phyloP scores from a whole-genome alignment of 1,140 invertebrate genomes.

The Drepana arcuata region DNA sequence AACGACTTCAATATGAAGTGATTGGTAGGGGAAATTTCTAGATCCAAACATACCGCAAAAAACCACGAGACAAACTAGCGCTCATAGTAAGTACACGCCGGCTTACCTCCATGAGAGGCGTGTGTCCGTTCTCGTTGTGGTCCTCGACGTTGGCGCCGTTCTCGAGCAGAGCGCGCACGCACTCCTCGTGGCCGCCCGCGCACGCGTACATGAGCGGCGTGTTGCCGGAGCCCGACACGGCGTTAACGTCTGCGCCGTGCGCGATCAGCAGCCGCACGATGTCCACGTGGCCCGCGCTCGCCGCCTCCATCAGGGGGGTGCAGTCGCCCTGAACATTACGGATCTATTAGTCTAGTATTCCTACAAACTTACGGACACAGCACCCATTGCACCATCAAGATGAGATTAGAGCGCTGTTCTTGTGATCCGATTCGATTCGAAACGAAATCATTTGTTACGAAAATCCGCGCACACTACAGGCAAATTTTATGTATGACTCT shows the following conservation, averaged over 20 bases:
- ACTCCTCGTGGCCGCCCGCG: slow-evolving; percentile 94
- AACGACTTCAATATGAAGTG: too few relatives aligned
- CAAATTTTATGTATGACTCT: too few relatives aligned
- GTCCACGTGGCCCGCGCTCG: slow-evolving; percentile 94
- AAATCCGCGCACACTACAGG: too few relatives aligned
- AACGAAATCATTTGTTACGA: too few relatives aligned
- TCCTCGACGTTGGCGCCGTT: slow-evolving; percentile 96
- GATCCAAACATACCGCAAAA: too few relatives aligned
- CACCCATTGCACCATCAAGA: too few relatives aligned
- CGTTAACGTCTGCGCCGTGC: slow-evolving; percentile 96
- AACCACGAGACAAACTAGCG: too few relatives aligned
- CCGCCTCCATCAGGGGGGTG: slow-evolving; percentile 97
- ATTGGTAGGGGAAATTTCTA: too few relatives aligned
- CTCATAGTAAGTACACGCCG: too few relatives aligned
- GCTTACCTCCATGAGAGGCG: slow-evolving; percentile 92
- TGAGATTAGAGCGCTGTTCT: too few relatives aligned
- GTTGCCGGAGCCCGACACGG: slow-evolving; percentile 95
- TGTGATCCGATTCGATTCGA: too few relatives aligned
- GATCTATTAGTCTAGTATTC: not conserved
- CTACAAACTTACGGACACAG: too few relatives aligned
- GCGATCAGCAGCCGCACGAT: slow-evolving; percentile 93
- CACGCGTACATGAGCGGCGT: slow-evolving; percentile 99
- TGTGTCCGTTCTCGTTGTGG: slow-evolving; percentile 99
- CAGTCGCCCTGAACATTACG: slow-evolving; percentile 85
- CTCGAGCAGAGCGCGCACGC: slow-evolving; percentile 90